Base-by-base conservation (phyloP, 2,888 invertebrate species). In the Autographa pulchrina region DNA sequence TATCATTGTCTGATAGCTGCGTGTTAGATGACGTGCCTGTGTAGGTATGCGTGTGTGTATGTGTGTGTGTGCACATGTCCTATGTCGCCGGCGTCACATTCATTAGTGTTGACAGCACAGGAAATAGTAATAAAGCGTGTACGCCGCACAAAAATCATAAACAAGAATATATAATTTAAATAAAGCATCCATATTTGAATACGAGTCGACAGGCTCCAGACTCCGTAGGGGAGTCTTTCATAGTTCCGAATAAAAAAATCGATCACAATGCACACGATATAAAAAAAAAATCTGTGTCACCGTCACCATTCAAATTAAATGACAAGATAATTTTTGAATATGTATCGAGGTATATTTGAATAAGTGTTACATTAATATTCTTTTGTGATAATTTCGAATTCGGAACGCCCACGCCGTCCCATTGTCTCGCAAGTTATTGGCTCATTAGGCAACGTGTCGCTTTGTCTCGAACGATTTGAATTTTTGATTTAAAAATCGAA, bases 291-390 rank as follows among this genome's bases (percentile, higher is more conserved):
- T n/a, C 81, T 88, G 89, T 89, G 91, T 92, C 93, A 90, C 89
- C 91, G 90, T 91, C 93, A 91, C 89, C 88, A 92, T 93, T 93
- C 90, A 92, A 92, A 92, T 93, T 91, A 91, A 91, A 91, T 88
- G 91, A 90, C 92, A 91, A 92, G 92, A 93, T 92, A 93, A 92
- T 93, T 93, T 90, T 90, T 93, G 94, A 94, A 94, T 94, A 94
- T 93, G 93, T 92, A 93, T 92, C 92, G 88, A 85, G 89, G 88
- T 90, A 83, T 94, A 95, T 96, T 95, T 95, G 95, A 96, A 95
- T 95, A 94, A 96, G 93, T 94, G 95, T 93, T 90, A 91, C 95
- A 94, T 96, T 94, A 95, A 94, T 95, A 95, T 95, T 95, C 96
- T 94, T 95, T 94, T 94, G 94, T 94, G 94, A 92, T 94, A 93